Percentiles rank a stretch among this genome's conserved stretches.
Conservation (phyloP, 2,797 vertebrate species). For the Cynopterus sphinx region DNA sequence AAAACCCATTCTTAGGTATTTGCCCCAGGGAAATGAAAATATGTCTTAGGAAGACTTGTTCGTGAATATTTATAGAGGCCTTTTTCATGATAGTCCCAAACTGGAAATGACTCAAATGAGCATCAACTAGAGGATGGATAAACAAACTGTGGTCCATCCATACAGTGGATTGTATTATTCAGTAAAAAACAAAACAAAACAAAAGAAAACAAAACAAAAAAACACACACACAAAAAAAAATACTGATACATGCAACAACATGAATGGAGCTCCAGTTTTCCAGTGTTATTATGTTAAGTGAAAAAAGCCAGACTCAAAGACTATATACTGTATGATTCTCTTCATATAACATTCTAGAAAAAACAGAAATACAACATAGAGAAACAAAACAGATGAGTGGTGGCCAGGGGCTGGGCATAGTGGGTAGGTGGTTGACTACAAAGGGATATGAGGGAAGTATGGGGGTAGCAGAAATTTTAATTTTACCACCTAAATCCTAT, state of each 20-base stretch:
- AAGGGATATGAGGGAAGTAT: neutral
- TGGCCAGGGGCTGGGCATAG: neutral
- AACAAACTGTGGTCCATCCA: neutral
- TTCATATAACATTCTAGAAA: neutral
- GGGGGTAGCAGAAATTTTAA: neutral
- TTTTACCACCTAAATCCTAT: neutral
- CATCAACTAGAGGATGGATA: neutral
- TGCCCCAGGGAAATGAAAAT: constrained; percentile 35
- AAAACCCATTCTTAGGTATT: neutral
- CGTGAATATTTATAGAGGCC: neutral
- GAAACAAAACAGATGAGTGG: neutral
- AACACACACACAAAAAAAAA: neutral
- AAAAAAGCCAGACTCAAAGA: constrained; percentile 22
- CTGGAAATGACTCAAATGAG: neutral
- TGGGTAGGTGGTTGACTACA: neutral
- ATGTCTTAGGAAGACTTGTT: constrained; percentile 42
- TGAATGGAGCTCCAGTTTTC: neutral
- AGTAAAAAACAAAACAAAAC: constrained; percentile 1
- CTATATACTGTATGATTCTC: neutral
- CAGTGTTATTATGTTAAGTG: neutral
- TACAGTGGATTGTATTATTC: neutral
- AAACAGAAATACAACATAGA: neutral
- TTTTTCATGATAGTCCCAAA: constrained; percentile 39
- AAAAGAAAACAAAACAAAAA: neutral
- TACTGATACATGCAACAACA: neutral